Evolutionary conservation across 2,797 vertebrate genomes (phyloP).

Genomic region (Valencia hispanica): DNA sequence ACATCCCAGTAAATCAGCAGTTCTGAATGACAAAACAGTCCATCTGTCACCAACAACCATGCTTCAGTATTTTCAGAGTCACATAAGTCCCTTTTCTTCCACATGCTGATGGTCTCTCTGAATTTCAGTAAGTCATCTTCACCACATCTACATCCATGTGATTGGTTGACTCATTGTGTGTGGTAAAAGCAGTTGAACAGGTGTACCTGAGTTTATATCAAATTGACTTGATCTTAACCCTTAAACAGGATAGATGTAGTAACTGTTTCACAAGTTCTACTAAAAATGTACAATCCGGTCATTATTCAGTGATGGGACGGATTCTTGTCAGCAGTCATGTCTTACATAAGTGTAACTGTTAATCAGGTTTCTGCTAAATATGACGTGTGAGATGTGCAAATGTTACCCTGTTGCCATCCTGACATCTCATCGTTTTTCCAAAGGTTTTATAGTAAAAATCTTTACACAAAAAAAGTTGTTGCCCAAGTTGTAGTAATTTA

Average conservation of each 20-base stretch:
- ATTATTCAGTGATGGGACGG: background rate
- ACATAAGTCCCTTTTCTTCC: background rate
- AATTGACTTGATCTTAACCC: background rate
- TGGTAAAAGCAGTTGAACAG: background rate
- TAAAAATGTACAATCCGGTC: background rate
- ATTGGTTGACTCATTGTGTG: background rate
- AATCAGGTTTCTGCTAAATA: background rate
- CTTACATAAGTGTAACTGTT: background rate
- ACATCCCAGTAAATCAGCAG: background rate
- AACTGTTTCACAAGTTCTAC: background rate
- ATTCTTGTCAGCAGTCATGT: background rate
- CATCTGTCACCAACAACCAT: background rate
- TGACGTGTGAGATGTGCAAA: background rate
- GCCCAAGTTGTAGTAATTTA: background rate
- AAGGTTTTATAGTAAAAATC: background rate
- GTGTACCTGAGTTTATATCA: background rate
- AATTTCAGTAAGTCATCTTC: background rate
- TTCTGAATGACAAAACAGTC: background rate
- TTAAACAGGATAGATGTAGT: background rate
- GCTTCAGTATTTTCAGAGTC: background rate
- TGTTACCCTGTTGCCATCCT: background rate
- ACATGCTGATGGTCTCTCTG: background rate
- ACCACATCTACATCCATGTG: background rate
- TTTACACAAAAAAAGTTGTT: background rate
- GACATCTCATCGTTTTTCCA: background rate